Conservation (phyloP, 2,888 invertebrate species). For the Xestia c-nigrum region DNA sequence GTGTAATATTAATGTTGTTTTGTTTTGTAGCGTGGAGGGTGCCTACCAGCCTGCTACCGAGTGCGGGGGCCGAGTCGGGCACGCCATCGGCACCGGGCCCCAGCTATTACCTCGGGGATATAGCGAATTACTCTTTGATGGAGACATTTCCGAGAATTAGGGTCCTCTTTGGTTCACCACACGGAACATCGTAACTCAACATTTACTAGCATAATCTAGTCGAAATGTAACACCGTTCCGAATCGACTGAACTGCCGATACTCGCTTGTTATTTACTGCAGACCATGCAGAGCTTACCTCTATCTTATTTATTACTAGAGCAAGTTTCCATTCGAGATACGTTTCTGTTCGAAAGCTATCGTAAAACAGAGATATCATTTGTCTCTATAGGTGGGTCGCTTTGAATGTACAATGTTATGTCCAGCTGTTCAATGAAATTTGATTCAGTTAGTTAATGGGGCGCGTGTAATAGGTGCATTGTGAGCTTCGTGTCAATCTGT, state of each 20-base stretch:
- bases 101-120: conserved; percentile 71
- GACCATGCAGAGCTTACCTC: conserved; percentile 47
- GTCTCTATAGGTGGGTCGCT: conserved; percentile 70
- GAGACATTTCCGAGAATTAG: conserved; percentile 72
- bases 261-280: conserved; percentile 59
- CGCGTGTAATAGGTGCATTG: conserved; percentile 80
- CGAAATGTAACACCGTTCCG: conserved; percentile 26
- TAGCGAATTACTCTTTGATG: conserved; percentile 71
- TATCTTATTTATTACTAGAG: conserved; percentile 57
- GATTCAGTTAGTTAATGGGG: conserved; percentile 85
- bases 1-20: conserved; percentile 63
- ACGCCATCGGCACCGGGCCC: conserved; percentile 43
- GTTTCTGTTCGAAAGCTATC: conserved; percentile 43
- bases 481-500: conserved; percentile 71
- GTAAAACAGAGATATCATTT: conserved; percentile 60
- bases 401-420: conserved; percentile 68
- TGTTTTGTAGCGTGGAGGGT: conserved; percentile 59
- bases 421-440: conserved; percentile 87
- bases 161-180: conserved; percentile 45
- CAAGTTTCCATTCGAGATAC: conserved; percentile 51
- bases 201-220: conserved; percentile 36
- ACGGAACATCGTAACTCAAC: conserved; percentile 32
- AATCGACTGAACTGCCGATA: conserved; percentile 39
- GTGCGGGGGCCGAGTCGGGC: conserved; percentile 47
- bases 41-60: conserved; percentile 56